These are phyloP conservation scores for Caenorhabditis sulstoni DNA, from an alignment of 2,888 invertebrate species.

Conservation along the genomic window DNA sequence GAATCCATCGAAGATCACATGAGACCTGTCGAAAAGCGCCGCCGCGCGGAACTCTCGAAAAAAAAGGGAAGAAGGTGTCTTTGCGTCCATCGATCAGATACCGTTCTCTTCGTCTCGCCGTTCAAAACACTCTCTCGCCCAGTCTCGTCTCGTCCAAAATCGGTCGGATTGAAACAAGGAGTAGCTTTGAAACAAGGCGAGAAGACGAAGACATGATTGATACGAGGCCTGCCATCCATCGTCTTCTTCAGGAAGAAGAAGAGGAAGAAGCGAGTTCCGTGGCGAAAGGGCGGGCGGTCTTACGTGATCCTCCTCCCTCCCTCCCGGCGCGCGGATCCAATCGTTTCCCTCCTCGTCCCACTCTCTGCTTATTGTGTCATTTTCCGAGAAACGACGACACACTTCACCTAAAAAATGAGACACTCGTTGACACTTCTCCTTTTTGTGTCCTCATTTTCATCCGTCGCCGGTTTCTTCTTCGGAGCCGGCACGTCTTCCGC, in stretches of 20 bases:
- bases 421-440: conserved; percentile 25
- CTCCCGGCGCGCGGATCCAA: conserved; percentile 1
- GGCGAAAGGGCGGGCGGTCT: conserved; percentile 37
- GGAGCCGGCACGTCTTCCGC: conserved; percentile 43
- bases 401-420: conserved; percentile 55
- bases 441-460: conserved; percentile 9
- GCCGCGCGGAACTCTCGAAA: conserved; percentile 12
- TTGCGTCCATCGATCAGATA: conserved; percentile 45
- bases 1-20: background rate
- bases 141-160: background rate
- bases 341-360: conserved; percentile 11
- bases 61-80: conserved; percentile 23
- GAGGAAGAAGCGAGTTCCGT: conserved; percentile 43
- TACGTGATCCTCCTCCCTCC: conserved; percentile 39
- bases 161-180: conserved; percentile 26
- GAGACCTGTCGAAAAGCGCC: conserved; percentile 39
- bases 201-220: conserved; percentile 29
- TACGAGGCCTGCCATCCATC: conserved; percentile 29
- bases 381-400: conserved; percentile 8
- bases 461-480: conserved; percentile 25
- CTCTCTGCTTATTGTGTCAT: conserved; percentile 36
- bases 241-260: background rate
- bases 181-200: conserved; percentile 1
- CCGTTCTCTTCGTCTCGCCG: conserved; percentile 7
- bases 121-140: background rate